Base-by-base conservation (phyloP, 2,888 invertebrate species). In the Theretra japonica region DNA sequence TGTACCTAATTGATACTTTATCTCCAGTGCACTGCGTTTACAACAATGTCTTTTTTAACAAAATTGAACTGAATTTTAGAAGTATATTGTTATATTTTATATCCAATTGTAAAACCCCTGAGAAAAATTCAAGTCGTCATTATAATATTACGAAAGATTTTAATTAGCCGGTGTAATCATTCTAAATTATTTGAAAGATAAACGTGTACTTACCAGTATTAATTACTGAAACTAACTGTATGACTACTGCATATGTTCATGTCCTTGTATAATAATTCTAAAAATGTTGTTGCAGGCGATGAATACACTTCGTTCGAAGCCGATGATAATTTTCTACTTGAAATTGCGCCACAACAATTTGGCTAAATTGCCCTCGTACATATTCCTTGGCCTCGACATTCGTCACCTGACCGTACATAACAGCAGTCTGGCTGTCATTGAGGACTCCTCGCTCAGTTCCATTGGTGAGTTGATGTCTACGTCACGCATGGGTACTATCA, bases 391-490 rank as follows among this genome's bases (percentile, higher is more conserved):
- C 5, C 94, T 98, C 85, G 97, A 98, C 84, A 98, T 98, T 79
- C 96, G 97, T 76, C 98, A 98, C 84, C 95, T 98, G 71, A 97
- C 98, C 25, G 97, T 98, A 73, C 98, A 97, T 87, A 98, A 97
- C 90, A 98, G 98, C 90, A 98, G 97, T 85, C 92, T 98, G 81
- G 97, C 97, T 33, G 97, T 97, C 70, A 97, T 98, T 74, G 98
- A 98, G 86, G 97, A 98, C 86, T 96, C 97, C 17, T 97, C 98
- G 0, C 95, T 98, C 70, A 97, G 97, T 86, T 98, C 98, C 57
- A 96, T 98, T 80, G 98, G 97, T 97, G 90, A 95, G 95, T 79
- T 48, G 48, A 72, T 23, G 15, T 60, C 19, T 59, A 60, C 60
- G 60, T 65, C 65, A 23, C 41, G n/a, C 17, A 65, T 23, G 23